A percentile compares a stretch with the other conserved stretches of the same genome.
These are phyloP conservation scores for Notoglanidium macrostoma DNA, from an alignment of 2,797 vertebrate genomes.

Conservation along the genomic window DNA sequence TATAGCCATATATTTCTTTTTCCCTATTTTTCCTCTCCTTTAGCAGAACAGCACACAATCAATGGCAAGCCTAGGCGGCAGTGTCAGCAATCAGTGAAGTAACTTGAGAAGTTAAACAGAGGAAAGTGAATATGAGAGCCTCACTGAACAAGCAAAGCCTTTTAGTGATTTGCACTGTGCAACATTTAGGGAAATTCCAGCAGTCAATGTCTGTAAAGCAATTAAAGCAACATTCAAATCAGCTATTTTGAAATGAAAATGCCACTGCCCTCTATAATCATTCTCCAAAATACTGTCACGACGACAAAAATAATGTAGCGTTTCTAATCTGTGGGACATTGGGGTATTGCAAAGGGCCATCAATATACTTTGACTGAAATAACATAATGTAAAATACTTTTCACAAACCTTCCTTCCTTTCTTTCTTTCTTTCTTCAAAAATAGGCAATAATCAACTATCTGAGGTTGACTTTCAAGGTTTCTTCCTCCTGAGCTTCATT, in stretches of 20 bases:
- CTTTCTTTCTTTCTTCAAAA: not conserved
- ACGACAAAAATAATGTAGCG: not conserved
- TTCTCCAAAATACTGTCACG: not conserved
- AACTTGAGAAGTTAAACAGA: not conserved
- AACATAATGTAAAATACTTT: not conserved
- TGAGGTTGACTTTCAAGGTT: not conserved
- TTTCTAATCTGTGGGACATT: not conserved
- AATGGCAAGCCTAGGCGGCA: not conserved
- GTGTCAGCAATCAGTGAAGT: slow-evolving; percentile 7
- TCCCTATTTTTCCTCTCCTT: not conserved
- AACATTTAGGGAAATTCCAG: slow-evolving; percentile 6
- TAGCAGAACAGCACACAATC: not conserved
- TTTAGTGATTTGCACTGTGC: not conserved
- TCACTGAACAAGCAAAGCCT: not conserved
- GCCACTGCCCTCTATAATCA: not conserved
- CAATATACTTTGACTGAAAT: not conserved
- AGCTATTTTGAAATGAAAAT: not conserved
- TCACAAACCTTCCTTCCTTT: not conserved
- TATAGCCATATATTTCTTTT: not conserved
- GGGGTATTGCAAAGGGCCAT: not conserved
- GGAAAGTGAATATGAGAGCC: not conserved
- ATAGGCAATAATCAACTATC: not conserved
- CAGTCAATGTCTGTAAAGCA: not conserved
- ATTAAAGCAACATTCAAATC: not conserved
- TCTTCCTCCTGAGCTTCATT: not conserved